phyloP scores from a whole-genome alignment of 2,888 invertebrate genomes.

The Platerodrilus igneus region DNA sequence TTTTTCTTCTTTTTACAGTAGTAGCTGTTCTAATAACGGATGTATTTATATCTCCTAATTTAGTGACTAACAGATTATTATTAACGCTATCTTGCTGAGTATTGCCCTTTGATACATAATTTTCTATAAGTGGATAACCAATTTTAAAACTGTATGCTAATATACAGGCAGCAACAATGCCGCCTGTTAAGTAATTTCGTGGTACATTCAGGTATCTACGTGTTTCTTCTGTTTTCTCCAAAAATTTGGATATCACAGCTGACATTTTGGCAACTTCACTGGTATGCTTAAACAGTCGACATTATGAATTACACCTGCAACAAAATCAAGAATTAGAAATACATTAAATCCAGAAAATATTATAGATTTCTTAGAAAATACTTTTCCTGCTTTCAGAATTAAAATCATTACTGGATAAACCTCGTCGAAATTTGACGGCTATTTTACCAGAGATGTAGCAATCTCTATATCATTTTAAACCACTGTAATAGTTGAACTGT shows the following conservation, averaged over 20 bases:
- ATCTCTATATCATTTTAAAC: too few relatives aligned
- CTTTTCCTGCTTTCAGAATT: too few relatives aligned
- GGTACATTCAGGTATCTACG: constrained; percentile 52
- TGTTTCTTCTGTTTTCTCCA: constrained; percentile 55
- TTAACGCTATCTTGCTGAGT: constrained; percentile 40
- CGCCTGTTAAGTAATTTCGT: constrained; percentile 56
- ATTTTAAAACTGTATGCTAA: constrained; percentile 56
- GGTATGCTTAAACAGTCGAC: too few relatives aligned
- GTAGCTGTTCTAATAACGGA: constrained; percentile 21
- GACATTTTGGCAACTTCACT: constrained; percentile 52
- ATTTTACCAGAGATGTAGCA: too few relatives aligned
- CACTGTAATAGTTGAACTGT: too few relatives aligned
- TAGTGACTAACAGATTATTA: constrained; percentile 38
- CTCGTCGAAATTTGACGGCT: too few relatives aligned
- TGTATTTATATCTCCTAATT: constrained; percentile 22
- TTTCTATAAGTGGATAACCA: constrained; percentile 57
- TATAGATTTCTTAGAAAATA: too few relatives aligned
- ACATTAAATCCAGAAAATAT: too few relatives aligned
- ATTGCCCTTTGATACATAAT: constrained; percentile 42
- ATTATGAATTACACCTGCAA: too few relatives aligned
- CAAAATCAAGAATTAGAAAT: too few relatives aligned
- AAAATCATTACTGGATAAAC: too few relatives aligned
- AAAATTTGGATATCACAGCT: constrained; percentile 61
- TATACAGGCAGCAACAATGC: constrained; percentile 56
- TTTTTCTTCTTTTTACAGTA: constrained; percentile 28